Percentiles rank a stretch among this genome's conserved stretches.
Conservation (phyloP, 2,888 invertebrate genomes). For the Cosmopolites sordidus region DNA sequence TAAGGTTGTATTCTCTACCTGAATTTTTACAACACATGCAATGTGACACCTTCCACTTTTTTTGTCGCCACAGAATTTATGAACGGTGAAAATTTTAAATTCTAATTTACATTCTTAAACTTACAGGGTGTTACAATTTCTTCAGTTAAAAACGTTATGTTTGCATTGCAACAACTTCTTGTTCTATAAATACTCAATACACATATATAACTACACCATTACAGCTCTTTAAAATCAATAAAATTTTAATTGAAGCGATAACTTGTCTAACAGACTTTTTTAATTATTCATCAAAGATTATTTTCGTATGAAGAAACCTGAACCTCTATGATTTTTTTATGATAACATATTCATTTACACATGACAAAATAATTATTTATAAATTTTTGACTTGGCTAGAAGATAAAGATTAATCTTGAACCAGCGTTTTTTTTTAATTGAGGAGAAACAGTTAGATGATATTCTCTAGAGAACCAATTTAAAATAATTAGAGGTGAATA, state of each 20-base stretch:
- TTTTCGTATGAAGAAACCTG: not conserved
- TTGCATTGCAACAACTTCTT: no score
- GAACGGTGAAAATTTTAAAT: constrained; percentile 17
- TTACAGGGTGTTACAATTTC: not conserved
- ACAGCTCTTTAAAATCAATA: no score
- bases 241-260: no score
- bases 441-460: not conserved
- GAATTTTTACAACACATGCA: constrained; percentile 19
- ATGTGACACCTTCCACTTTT: constrained; percentile 15
- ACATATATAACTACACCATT: no score
- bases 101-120: constrained; percentile 10
- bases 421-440: not conserved
- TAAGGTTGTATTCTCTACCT: constrained; percentile 20
- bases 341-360: constrained; percentile 16
- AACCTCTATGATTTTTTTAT: not conserved
- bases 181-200: no score
- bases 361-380: constrained; percentile 18
- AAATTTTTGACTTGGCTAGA: constrained; percentile 12
- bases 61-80: constrained; percentile 20
- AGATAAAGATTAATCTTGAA: constrained; percentile 4
- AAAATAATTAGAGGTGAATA: not conserved
- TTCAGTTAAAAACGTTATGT: not conserved
- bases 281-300: no score
- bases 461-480: not conserved
- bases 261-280: no score